Base-by-base conservation (phyloP, 2,888 invertebrate species). In the Pyrgus malvae region DNA sequence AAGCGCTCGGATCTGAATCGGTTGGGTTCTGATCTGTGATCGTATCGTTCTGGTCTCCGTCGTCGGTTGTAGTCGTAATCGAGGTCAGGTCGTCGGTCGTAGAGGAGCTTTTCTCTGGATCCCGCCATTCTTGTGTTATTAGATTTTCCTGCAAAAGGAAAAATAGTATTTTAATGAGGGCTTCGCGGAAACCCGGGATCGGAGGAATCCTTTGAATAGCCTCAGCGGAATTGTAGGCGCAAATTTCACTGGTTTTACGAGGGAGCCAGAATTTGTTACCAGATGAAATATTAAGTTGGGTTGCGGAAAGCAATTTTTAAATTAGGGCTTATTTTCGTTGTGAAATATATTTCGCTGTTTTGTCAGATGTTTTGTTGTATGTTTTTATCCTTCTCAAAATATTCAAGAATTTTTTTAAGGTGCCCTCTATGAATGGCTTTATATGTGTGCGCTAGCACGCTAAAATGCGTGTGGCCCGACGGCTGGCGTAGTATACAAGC, bases 31-130 rank as follows among this genome's bases (percentile, higher is more conserved):
- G 53, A 11, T 3, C 63, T 61, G 50, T 5, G 58, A 35, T 58
- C 62, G 48, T 60, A 63, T 14, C 63, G 60, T 11, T 42, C 69
- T 56, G 54, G 74, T 56, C 80, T 67, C 35, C 80, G 70, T 51
- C 79, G 68, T 31, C 72, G 70, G 37, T 80, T 76, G 55, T 77
- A 76, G 55, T 76, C 76, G 61, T 77, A 72, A 55, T 81, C 80
- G 58, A 75, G 76, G 58, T 83, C 80, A 45, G 77, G 59, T 59
- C 82, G 76, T 61, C 82, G 72, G 60, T 87, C 84, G 72, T 88
- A 83, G 33, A 90, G 76, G 55, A 89, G 67, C 65, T 82, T 74
- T 63, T 89, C 89, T 48, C 85, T 76, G 61, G 89, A 90, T 17
- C 89, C 90, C 23, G 86, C 89, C 90, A 89, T 89, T 67, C 68